These are phyloP conservation scores for Antheraea assamensis DNA, from an alignment of 2,888 invertebrate species.

Conservation along the genomic window DNA sequence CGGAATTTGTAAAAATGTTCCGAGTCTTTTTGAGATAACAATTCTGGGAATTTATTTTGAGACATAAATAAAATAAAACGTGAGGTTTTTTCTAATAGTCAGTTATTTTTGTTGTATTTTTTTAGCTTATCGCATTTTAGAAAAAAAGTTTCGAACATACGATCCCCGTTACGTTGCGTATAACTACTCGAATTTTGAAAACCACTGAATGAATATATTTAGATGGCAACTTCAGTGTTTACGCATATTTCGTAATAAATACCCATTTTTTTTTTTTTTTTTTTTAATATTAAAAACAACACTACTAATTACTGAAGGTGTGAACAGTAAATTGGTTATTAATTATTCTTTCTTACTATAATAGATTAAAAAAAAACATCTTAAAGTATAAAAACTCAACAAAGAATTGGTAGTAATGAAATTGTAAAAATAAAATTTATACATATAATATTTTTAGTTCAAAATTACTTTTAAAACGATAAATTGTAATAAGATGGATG, in stretches of 20 bases:
- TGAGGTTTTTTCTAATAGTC: background rate
- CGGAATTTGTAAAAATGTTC: conserved; percentile 1
- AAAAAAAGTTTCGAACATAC: background rate
- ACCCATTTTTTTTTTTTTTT: too few species aligned
- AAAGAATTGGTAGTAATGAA: background rate
- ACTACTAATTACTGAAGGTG: background rate
- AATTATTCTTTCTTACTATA: background rate
- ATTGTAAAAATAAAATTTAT: background rate
- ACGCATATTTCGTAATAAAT: too few species aligned
- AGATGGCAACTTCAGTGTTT: background rate
- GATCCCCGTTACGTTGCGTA: background rate
- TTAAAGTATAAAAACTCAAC: background rate
- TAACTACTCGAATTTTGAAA: background rate
- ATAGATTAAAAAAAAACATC: background rate
- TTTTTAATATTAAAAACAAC: background rate
- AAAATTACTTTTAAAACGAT: background rate
- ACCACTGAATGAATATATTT: background rate
- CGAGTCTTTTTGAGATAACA: background rate
- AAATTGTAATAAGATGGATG: background rate
- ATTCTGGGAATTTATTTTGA: background rate
- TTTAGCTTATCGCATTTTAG: background rate
- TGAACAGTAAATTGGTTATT: background rate
- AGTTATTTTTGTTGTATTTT: background rate
- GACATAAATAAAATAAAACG: background rate
- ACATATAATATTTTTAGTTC: too few species aligned